Conservation (phyloP, 2,113 vertebrate species). For the Strix aluco region DNA sequence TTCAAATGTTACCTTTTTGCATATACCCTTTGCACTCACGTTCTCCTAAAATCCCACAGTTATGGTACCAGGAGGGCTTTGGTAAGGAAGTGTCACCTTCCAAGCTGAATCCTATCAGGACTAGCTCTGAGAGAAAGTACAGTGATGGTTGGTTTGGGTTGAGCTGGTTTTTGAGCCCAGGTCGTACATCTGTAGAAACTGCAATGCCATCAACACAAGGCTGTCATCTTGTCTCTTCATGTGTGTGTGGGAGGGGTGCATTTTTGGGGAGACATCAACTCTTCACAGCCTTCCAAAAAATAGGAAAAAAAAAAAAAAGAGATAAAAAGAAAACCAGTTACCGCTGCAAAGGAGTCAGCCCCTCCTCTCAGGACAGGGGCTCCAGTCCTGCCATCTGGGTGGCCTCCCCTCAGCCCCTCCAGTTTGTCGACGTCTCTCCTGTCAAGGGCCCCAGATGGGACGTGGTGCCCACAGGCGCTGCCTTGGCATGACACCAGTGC, state of each 20-base stretch:
- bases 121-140: rapidly evolving
- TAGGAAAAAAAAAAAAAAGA: neutral
- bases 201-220: rapidly evolving
- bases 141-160: neutral
- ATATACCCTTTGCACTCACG: rapidly evolving
- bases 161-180: neutral
- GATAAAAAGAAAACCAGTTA: neutral
- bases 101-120: neutral
- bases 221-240: neutral
- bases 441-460: neutral
- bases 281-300: neutral
- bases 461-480: rapidly evolving
- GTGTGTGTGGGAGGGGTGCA: neutral
- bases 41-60: neutral
- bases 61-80: neutral
- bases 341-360: rapidly evolving
- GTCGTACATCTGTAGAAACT: neutral
- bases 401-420: neutral
- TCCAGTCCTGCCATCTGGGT: neutral
- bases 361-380: rapidly evolving
- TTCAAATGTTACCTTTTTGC: neutral
- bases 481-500: neutral
- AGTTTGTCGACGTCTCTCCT: neutral
- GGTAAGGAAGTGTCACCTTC: neutral
- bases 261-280: neutral